phyloP scores from a whole-genome alignment of 2,888 invertebrate species.

The Tetranychus truncatus region DNA sequence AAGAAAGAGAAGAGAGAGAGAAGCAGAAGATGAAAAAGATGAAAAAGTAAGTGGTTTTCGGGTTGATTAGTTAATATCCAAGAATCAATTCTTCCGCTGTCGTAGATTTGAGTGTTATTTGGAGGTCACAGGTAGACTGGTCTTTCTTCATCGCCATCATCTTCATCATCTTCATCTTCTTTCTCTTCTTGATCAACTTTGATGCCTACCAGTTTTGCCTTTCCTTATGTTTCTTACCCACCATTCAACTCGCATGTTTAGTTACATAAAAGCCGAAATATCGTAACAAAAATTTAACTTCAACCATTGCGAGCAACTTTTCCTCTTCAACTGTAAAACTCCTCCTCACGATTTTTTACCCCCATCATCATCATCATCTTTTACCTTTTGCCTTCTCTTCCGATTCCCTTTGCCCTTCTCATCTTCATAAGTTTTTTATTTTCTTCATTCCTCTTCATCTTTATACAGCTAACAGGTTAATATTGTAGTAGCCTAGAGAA shows the following conservation, averaged over 20 bases:
- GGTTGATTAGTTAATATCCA: neutral
- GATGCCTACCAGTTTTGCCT: too few species aligned
- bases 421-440: neutral
- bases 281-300: neutral
- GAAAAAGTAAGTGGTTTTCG: constrained; percentile 1
- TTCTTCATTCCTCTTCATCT: neutral
- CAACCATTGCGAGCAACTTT: neutral
- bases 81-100: constrained; percentile 1
- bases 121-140: neutral
- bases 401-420: neutral
- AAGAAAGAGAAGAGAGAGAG: neutral
- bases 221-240: too few species aligned
- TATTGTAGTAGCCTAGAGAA: neutral
- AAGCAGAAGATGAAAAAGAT: neutral
- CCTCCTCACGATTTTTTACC: neutral
- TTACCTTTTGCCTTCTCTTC: neutral
- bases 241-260: neutral
- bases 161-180: neutral
- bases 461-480: neutral
- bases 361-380: neutral
- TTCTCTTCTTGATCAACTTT: too few species aligned
- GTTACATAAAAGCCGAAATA: neutral
- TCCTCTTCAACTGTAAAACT: neutral
- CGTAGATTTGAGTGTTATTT: neutral
- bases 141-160: neutral